Evolutionary conservation across 1,140 invertebrate genomes (phyloP).

Genomic region (Formica exsecta): DNA sequence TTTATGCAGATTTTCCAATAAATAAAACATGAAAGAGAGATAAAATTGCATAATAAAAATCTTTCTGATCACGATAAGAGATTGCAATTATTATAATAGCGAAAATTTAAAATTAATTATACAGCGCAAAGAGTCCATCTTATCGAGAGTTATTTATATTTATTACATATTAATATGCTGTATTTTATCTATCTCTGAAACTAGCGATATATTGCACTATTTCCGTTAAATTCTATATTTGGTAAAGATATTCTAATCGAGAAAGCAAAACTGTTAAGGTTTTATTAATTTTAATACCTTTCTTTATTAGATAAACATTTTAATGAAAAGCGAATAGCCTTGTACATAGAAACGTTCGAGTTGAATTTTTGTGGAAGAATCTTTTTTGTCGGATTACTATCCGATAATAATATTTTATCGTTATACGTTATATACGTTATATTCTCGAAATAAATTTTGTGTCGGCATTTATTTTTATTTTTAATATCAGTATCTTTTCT

Average conservation of each 20-base stretch:
- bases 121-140: no score
- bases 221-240: not conserved
- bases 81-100: not conserved
- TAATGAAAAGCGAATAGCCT: not conserved
- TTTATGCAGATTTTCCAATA: not conserved
- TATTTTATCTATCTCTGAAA: not conserved
- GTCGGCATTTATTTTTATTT: not conserved
- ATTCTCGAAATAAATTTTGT: not conserved
- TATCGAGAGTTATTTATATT: not conserved
- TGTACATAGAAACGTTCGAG: not conserved
- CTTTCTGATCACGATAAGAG: not conserved
- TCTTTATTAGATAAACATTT: not conserved
- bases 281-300: not conserved
- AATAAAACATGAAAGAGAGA: not conserved
- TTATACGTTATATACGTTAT: not conserved
- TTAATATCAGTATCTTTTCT: conserved; percentile 2
- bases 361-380: not conserved
- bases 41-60: not conserved
- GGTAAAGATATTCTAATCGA: not conserved
- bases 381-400: not conserved
- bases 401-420: no score
- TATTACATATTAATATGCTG: not conserved
- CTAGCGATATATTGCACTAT: not conserved
- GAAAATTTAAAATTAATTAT: not conserved
- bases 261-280: not conserved